Conservation (phyloP, 2,797 vertebrate genomes). For the Morelia viridis region DNA sequence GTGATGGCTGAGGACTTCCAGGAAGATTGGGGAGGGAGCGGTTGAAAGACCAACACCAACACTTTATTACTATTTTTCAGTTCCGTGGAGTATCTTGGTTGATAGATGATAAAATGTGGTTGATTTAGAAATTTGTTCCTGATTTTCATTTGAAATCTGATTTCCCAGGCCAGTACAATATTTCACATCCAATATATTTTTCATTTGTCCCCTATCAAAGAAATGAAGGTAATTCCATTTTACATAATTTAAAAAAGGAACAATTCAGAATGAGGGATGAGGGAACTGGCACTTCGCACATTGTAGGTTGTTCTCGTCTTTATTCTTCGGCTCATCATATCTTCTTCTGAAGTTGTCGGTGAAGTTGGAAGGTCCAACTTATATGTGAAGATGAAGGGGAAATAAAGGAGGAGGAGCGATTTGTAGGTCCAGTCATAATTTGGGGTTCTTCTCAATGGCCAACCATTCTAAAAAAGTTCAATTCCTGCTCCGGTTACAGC, state of each 20-base stretch:
- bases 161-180: neutral
- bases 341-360: neutral
- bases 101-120: neutral
- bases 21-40: neutral
- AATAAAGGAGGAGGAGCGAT: neutral
- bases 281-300: too few species aligned
- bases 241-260: neutral
- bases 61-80: neutral
- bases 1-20: neutral
- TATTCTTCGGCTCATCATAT: neutral
- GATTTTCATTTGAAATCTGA: neutral
- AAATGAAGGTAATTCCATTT: neutral
- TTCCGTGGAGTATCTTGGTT: neutral
- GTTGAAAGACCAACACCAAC: neutral
- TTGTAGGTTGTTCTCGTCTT: neutral
- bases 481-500: neutral
- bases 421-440: neutral
- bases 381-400: neutral
- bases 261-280: neutral
- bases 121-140: neutral
- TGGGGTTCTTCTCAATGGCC: neutral
- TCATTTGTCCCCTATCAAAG: neutral
- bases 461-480: neutral
- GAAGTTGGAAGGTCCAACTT: neutral
- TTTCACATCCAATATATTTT: neutral